Evolutionary conservation across 2,888 invertebrate genomes (phyloP), one percentile per base, ranked within the genome.

Genomic region (Noctua comes): DNA sequence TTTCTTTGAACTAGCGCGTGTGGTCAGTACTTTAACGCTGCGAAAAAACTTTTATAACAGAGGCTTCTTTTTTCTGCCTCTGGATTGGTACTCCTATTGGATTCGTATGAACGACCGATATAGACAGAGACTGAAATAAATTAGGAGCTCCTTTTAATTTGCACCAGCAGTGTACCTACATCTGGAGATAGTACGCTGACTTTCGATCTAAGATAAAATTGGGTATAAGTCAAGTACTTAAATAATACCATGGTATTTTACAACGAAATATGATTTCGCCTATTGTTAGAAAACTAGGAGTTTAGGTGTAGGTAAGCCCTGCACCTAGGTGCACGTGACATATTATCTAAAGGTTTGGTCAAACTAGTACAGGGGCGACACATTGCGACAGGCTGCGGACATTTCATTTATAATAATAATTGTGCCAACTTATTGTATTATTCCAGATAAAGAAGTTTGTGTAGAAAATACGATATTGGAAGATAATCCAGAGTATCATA

Each of bases 361-460:
- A 54, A 54, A 24, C 11, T 10, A 10, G 24, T 54, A 46, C 46
- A 0, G 51, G 24, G 24, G n/a, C 57, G n/a, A 7, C 59, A 59
- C 13, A 27, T 59, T 40, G 64, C 40, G 51, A 51, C 51, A 24
- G 24, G 51, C 24, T 24, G 21, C 51, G 13, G 36, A 65, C 24
- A 40, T 64, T 36, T 64, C 5, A 65, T 65, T 24, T 24, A 65
- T 21, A 11, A 40, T 24, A 65, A 24, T 36, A 64, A 36, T 36
- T 24, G 40, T n/a, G 40, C 6, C 65, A 36, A 10, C 31, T 24
- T 27, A 16, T 31, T 31, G 10, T 64, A 31, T 36, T 66, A 66
- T 80, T 75, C 18, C 73, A 88, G 88, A 76, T 73, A 65, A 18
- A 24, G 72, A 77, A 72, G 75, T 71, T 62, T 69, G 76, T 40